Percentiles rank a stretch among this genome's conserved stretches.
Evolutionary conservation across 2,113 vertebrate species (phyloP).

Genomic region (Cinclus mexicanus): DNA sequence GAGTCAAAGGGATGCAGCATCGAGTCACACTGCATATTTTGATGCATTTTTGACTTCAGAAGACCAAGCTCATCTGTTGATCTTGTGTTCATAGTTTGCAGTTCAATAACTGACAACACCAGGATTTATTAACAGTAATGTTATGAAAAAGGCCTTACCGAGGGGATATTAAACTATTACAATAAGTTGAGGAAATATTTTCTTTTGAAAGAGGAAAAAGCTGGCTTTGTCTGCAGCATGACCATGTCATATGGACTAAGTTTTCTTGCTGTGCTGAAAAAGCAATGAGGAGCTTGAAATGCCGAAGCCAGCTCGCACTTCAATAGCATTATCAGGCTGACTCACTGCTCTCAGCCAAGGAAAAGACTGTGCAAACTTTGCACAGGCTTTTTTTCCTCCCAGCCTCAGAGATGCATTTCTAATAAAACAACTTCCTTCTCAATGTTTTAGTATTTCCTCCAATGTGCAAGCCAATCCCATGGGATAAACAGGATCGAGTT

Average conservation of each 20-base stretch:
- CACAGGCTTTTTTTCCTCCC: conserved; percentile 3
- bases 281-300: conserved; percentile 27
- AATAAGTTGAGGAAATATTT: conserved; percentile 39
- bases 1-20: neutral
- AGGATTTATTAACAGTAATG: conserved; percentile 9
- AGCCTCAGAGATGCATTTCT: conserved; percentile 30
- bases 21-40: neutral
- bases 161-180: neutral
- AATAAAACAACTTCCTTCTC: conserved; percentile 50
- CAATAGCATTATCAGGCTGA: conserved; percentile 38
- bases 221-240: conserved; percentile 19
- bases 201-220: conserved; percentile 23
- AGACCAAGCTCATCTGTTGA: neutral
- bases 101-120: neutral
- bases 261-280: conserved; percentile 34
- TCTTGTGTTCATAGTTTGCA: neutral
- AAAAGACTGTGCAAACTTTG: conserved; percentile 38
- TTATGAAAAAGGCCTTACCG: neutral
- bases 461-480: neutral
- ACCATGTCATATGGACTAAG: neutral
- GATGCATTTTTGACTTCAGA: neutral
- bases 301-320: conserved; percentile 39
- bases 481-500: conserved; percentile 36
- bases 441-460: conserved; percentile 47
- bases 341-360: conserved; percentile 18